These are phyloP conservation scores for Xestobium rufovillosum DNA, from an alignment of 2,888 invertebrate genomes.

Conservation along the genomic window DNA sequence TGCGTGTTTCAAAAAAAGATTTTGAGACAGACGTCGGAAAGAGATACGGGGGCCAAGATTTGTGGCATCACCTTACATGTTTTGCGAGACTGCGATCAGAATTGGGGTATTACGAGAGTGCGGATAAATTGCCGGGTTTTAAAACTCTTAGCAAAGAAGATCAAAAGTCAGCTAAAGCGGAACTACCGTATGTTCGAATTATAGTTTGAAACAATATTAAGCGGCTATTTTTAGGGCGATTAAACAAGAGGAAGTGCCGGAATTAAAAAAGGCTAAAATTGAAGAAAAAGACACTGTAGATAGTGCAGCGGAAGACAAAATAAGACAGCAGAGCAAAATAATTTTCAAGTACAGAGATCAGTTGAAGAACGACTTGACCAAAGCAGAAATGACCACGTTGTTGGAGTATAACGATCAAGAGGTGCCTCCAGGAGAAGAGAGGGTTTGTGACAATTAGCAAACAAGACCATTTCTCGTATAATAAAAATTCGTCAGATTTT, in stretches of 20 bases:
- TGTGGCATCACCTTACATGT: constrained; percentile 90
- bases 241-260: constrained; percentile 52
- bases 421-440: constrained; percentile 57
- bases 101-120: constrained; percentile 65
- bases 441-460: too few species aligned
- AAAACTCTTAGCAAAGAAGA: constrained; percentile 63
- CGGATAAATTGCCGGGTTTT: constrained; percentile 71
- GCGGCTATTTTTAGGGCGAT: constrained; percentile 35
- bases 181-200: constrained; percentile 54
- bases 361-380: constrained; percentile 51
- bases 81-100: constrained; percentile 70
- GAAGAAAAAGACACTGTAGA: constrained; percentile 53
- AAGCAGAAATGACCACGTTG: constrained; percentile 54
- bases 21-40: constrained; percentile 73
- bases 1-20: constrained; percentile 78
- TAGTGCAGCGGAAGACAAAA: constrained; percentile 45
- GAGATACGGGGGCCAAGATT: constrained; percentile 73
- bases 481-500: constrained; percentile 62
- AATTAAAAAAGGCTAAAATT: constrained; percentile 60
- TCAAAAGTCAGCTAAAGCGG: constrained; percentile 52
- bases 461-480: constrained; percentile 12
- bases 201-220: not conserved
- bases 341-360: constrained; percentile 61
- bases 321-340: constrained; percentile 64
- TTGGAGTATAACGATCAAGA: constrained; percentile 67